Base-by-base conservation (phyloP, 2,797 vertebrate species). In the Acanthurus leucopareius region DNA sequence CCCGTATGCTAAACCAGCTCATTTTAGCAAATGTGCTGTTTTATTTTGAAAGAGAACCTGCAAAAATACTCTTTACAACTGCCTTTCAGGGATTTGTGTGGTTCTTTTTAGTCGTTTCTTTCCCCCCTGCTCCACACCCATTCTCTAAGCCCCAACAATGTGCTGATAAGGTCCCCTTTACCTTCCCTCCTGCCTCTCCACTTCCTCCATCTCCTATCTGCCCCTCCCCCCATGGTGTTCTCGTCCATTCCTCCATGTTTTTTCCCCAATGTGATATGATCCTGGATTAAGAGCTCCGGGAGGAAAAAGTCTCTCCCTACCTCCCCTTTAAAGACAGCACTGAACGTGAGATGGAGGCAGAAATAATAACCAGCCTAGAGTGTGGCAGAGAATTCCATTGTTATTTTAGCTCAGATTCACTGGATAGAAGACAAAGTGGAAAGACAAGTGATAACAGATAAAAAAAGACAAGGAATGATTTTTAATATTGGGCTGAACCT, bases 211-310 rank as follows among this genome's bases (percentile, higher is more conserved):
- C 76, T 83, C 73, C 77, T 75, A 77, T 85, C 84, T 16, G 13
- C 66, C 65, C 80, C 62, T 83, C 88, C 81, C 86, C 65, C 48
- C 20, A 40, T 3, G 20, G 78, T 67, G 79, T 82, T 82, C 61
- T 72, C 75, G 83, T 88, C 80, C 49, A 58, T 88, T 73, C 82
- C 80, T 80, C 72, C 71, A 72, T 85, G 73, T 88, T 89, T 84
- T 71, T 84, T 53, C 59, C 79, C 86, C 13, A 42, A 79, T 86
- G 88, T 85, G 85, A 84, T 88, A 88, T 89, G 86, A 94, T 89
- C 91, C 80, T 82, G 87, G 88, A 89, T 92, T 92, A 88, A 86
- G 82, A 86, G 81, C 83, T 91, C 62, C 61, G 51, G 75, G 81
- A 86, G 84, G 79, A 86, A 80, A 89, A 82, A 78, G 83, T 84